Conservation (phyloP, 2,113 vertebrate species). For the Tilapia sparmanii region DNA sequence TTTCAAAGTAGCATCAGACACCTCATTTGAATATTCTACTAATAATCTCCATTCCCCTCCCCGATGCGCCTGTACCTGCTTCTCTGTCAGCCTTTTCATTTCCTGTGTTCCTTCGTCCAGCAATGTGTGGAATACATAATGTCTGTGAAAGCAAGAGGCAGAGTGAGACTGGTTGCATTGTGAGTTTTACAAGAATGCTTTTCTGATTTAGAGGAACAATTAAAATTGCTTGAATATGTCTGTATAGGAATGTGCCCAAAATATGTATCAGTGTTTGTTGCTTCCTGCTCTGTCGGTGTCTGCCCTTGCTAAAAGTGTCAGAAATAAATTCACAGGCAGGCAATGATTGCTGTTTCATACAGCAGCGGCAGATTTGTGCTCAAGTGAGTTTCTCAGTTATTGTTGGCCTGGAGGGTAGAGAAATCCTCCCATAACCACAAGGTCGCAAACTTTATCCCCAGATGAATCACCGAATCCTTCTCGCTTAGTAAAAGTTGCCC, state of each 20-base stretch:
- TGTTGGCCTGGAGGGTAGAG: slow-evolving; percentile 3
- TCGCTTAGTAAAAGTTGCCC: neutral
- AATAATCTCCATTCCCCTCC: slow-evolving; percentile 6
- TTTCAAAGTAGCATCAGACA: slow-evolving; percentile 41
- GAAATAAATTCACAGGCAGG: neutral
- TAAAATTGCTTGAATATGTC: neutral
- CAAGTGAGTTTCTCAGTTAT: slow-evolving; percentile 19
- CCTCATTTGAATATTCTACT: slow-evolving; percentile 40
- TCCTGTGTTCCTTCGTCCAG: slow-evolving; percentile 33
- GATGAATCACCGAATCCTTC: slow-evolving; percentile 8
- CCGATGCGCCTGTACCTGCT: neutral
- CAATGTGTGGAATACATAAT: slow-evolving; percentile 40
- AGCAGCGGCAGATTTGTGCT: slow-evolving; percentile 1
- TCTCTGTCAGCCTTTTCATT: slow-evolving; percentile 27
- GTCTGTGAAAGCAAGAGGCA: neutral
- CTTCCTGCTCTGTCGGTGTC: neutral
- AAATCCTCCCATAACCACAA: slow-evolving; percentile 32
- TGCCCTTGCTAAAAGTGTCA: neutral
- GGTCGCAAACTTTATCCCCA: slow-evolving; percentile 24
- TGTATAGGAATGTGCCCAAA: neutral
- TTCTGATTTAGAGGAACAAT: slow-evolving; percentile 21
- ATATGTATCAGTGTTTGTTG: neutral
- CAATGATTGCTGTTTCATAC: slow-evolving; percentile 22
- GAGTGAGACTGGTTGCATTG: neutral
- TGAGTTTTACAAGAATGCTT: neutral